Conservation (phyloP, 2,888 invertebrate genomes). For the Polyommatus icarus region DNA sequence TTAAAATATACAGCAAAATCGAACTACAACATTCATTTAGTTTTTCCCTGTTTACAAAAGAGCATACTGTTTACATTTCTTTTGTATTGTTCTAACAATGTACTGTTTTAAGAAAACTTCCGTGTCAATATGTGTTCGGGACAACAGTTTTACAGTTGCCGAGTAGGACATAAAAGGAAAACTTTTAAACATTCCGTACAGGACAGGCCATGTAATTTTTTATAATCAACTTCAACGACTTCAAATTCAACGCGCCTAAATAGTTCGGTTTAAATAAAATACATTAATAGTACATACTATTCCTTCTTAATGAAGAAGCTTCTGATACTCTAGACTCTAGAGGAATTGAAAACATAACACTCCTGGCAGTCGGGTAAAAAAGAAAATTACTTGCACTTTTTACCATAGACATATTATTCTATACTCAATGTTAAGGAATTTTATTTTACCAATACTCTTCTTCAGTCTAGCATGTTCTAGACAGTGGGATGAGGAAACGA, state of each 20-base stretch:
- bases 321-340: too few species aligned
- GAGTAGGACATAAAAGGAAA: neutral
- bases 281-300: too few species aligned
- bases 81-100: neutral
- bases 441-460: neutral
- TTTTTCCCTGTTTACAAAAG: neutral
- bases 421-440: neutral
- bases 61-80: neutral
- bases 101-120: slow-evolving; percentile 5
- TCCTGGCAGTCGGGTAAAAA: too few species aligned
- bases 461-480: neutral
- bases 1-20: too few species aligned
- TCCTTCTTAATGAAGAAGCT: too few species aligned
- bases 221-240: too few species aligned
- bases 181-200: neutral
- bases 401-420: neutral
- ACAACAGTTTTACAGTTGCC: neutral
- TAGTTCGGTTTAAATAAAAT: neutral
- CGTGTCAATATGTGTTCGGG: neutral
- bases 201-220: neutral
- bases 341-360: neutral
- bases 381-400: neutral
- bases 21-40: too few species aligned
- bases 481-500: neutral
- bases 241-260: neutral